Percentiles rank a stretch among this genome's conserved stretches.
These are phyloP conservation scores for Strongylocentrotus purpuratus DNA, from an alignment of 35 echinoderm and acorn worm species.

Conservation along the genomic window DNA sequence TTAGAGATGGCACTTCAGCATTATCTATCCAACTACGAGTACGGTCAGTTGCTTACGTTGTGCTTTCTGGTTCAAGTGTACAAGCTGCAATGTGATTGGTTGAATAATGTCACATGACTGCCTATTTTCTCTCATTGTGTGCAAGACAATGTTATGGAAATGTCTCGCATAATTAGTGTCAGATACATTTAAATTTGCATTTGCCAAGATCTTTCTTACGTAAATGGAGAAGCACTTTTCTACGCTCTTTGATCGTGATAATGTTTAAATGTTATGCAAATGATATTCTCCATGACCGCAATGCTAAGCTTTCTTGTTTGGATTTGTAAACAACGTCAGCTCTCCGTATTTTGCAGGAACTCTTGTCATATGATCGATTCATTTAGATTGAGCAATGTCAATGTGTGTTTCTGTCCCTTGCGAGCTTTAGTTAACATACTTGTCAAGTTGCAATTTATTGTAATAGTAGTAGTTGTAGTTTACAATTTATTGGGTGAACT, in stretches of 20 bases:
- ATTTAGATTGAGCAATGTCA: no score
- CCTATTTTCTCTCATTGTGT: not conserved
- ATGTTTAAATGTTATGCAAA: not conserved
- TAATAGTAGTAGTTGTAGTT: no score
- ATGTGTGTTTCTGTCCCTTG: no score
- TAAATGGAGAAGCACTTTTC: not conserved
- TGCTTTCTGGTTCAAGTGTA: not conserved
- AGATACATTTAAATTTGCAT: no score
- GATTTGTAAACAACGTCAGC: no score
- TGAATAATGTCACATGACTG: not conserved
- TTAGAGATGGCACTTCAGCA: not conserved
- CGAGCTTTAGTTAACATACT: no score
- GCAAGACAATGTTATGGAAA: not conserved
- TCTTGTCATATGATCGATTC: no score
- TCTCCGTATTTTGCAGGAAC: no score
- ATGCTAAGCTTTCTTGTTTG: no score
- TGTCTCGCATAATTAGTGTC: not conserved
- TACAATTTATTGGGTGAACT: no score
- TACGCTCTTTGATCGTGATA: not conserved
- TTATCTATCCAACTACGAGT: not conserved
- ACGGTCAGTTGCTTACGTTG: not conserved
- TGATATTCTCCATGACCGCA: not conserved
- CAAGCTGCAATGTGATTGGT: not conserved
- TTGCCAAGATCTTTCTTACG: not conserved
- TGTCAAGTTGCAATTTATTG: no score